Conservation (phyloP, 2,797 vertebrate genomes). For the Sebastes vulpes region DNA sequence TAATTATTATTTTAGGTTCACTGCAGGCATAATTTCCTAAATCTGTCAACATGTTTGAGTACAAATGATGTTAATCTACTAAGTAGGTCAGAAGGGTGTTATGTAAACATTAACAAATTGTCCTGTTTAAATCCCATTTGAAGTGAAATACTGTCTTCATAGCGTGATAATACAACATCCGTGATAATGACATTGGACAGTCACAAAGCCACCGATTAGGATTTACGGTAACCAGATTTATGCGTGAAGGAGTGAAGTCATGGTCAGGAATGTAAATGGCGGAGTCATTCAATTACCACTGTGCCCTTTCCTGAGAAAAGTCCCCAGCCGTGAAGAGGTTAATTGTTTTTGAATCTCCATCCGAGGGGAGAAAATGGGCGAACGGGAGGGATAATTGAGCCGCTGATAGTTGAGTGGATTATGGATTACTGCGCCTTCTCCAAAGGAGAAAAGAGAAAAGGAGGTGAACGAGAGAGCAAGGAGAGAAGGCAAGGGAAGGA, state of each 20-base stretch:
- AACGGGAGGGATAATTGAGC: conserved; percentile 86
- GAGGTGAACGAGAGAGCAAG: conserved; percentile 59
- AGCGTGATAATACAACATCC: conserved; percentile 42
- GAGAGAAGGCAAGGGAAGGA: conserved; percentile 50
- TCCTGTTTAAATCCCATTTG: conserved; percentile 42
- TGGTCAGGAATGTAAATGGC: conserved; percentile 78
- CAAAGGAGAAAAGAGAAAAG: conserved; percentile 54
- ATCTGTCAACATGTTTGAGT: conserved; percentile 19
- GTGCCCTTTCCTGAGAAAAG: conserved; percentile 76
- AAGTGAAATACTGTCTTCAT: conserved; percentile 39
- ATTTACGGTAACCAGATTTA: conserved; percentile 78
- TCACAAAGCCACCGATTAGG: conserved; percentile 72
- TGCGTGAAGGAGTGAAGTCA: conserved; percentile 74
- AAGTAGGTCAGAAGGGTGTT: conserved; percentile 52
- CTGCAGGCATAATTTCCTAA: not conserved
- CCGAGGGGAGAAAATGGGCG: conserved; percentile 82
- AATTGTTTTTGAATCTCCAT: conserved; percentile 90
- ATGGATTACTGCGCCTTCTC: conserved; percentile 88
- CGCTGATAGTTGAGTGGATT: conserved; percentile 88
- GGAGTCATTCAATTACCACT: conserved; percentile 77
- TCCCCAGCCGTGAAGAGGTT: conserved; percentile 85
- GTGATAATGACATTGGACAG: conserved; percentile 64
- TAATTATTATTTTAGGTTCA: conserved; percentile 19
- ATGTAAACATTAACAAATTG: conserved; percentile 51
- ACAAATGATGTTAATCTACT: conserved; percentile 25